Conservation (phyloP, 2,888 invertebrate species). For the Drosophila barbarae region DNA sequence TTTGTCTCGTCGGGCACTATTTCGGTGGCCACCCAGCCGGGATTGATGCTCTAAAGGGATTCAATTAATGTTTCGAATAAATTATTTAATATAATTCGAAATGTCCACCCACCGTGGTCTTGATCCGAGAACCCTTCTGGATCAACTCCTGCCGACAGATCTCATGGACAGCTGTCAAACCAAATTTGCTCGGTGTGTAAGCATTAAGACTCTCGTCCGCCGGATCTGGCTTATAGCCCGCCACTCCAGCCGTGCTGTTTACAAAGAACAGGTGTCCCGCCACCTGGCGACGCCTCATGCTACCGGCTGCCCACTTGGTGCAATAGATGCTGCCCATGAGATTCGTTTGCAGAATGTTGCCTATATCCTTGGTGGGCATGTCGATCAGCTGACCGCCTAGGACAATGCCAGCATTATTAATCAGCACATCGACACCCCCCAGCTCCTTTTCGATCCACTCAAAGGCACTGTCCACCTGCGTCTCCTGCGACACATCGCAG, state of each 20-base stretch:
- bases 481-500: slow-evolving; percentile 81
- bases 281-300: slow-evolving; percentile 80
- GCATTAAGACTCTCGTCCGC: slow-evolving; percentile 69
- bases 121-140: slow-evolving; percentile 70
- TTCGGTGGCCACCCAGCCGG: slow-evolving; percentile 77
- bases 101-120: slow-evolving; percentile 74
- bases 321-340: slow-evolving; percentile 80
- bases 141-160: slow-evolving; percentile 77
- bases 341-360: slow-evolving; percentile 80
- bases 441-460: slow-evolving; percentile 80
- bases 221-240: slow-evolving; percentile 67
- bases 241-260: slow-evolving; percentile 73
- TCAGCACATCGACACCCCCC: slow-evolving; percentile 82
- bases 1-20: slow-evolving; percentile 73
- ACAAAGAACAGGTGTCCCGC: slow-evolving; percentile 74
- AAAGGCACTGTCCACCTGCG: slow-evolving; percentile 81
- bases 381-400: slow-evolving; percentile 72
- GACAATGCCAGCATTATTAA: slow-evolving; percentile 83
- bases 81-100: background rate
- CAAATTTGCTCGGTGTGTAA: slow-evolving; percentile 77
- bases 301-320: slow-evolving; percentile 80
- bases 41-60: slow-evolving; percentile 71
- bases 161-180: slow-evolving; percentile 77
- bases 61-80: background rate
- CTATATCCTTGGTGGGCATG: slow-evolving; percentile 66